Evolutionary conservation across 2,888 invertebrate genomes (phyloP).

Genomic region (Andrena marginata): DNA sequence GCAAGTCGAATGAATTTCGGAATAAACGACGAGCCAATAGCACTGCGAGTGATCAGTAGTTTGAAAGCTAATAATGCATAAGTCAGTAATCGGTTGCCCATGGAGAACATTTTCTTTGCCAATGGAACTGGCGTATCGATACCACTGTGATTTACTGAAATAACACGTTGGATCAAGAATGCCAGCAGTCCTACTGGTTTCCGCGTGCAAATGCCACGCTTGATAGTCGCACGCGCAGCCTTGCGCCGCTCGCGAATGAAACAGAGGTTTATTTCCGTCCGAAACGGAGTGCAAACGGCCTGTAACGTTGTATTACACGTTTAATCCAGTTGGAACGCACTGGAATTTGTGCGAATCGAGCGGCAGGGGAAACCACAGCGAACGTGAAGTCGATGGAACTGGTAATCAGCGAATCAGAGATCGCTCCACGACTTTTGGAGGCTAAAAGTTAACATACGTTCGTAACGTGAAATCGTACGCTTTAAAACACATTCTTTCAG

Average conservation of each 20-base stretch:
- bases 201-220: slow-evolving; percentile 45
- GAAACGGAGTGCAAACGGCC: slow-evolving; percentile 46
- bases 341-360: slow-evolving; percentile 40
- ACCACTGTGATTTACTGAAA: slow-evolving; percentile 45
- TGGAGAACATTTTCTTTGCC: slow-evolving; percentile 34
- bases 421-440: too few relatives aligned
- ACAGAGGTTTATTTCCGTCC: slow-evolving; percentile 51
- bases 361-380: slow-evolving; percentile 11
- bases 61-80: neutral
- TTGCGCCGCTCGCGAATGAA: slow-evolving; percentile 30
- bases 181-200: slow-evolving; percentile 30
- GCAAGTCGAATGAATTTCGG: too few relatives aligned
- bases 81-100: neutral
- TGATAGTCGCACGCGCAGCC: slow-evolving; percentile 38
- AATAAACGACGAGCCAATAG: neutral
- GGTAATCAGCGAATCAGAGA: slow-evolving; percentile 16
- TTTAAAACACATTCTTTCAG: neutral
- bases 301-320: slow-evolving; percentile 46
- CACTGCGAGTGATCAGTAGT: neutral
- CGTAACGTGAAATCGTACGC: too few relatives aligned
- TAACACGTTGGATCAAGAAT: slow-evolving; percentile 37
- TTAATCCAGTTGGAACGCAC: slow-evolving; percentile 18
- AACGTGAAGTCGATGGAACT: neutral
- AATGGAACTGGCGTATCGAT: slow-evolving; percentile 15
- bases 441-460: too few relatives aligned